Conservation (phyloP, 2,888 invertebrate species). For the Zeuzera pyrina region DNA sequence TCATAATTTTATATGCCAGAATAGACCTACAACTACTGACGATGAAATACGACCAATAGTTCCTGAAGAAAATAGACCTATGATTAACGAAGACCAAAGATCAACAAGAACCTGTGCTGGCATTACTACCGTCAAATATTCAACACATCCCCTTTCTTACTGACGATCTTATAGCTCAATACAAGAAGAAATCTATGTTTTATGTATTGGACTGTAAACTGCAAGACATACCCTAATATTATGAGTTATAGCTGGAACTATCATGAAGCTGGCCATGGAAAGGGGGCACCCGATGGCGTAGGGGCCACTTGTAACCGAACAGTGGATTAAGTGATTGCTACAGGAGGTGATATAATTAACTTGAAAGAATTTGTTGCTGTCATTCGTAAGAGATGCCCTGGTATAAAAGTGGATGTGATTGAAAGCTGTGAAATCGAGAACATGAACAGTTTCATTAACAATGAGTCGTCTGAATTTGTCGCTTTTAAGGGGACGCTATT, state of each 20-base stretch:
- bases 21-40: too few species aligned
- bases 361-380: slow-evolving; percentile 17
- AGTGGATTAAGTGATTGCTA: slow-evolving; percentile 25
- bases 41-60: too few species aligned
- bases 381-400: background rate
- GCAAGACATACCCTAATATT: slow-evolving; percentile 18
- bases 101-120: slow-evolving; percentile 22
- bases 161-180: slow-evolving; percentile 30
- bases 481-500: slow-evolving; percentile 19
- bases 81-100: too few species aligned
- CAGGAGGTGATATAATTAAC: slow-evolving; percentile 24
- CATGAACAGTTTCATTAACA: slow-evolving; percentile 14
- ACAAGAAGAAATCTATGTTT: slow-evolving; percentile 30
- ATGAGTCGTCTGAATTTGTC: slow-evolving; percentile 12
- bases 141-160: slow-evolving; percentile 27
- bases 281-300: slow-evolving; percentile 30
- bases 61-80: too few species aligned
- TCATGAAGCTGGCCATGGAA: slow-evolving; percentile 27
- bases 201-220: slow-evolving; percentile 23
- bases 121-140: slow-evolving; percentile 16
- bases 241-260: slow-evolving; percentile 22
- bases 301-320: slow-evolving; percentile 30
- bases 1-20: too few species aligned
- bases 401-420: slow-evolving; percentile 14
- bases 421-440: slow-evolving; percentile 17